A percentile compares a stretch with the other conserved stretches of the same genome.
Evolutionary conservation across 2,797 vertebrate species (phyloP).

Genomic region (Mionectes olivaceus): DNA sequence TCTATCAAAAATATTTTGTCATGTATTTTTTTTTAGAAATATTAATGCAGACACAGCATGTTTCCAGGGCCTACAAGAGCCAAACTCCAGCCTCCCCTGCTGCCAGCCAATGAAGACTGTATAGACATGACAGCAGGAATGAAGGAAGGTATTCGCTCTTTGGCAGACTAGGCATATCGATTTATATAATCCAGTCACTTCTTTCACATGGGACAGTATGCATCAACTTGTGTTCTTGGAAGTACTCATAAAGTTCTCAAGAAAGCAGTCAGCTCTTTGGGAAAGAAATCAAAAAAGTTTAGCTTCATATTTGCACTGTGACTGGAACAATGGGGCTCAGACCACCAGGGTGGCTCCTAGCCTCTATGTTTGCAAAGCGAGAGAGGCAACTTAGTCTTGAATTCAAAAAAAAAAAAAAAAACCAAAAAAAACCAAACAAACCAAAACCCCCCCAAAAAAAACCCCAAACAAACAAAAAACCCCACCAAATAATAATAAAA

Average conservation of each 20-base stretch:
- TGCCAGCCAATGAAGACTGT: neutral
- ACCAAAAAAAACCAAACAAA: neutral
- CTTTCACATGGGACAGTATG: constrained; percentile 54
- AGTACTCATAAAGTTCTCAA: constrained; percentile 41
- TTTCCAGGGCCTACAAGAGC: neutral
- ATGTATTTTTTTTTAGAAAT: constrained; percentile 6
- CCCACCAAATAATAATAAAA: too few relatives aligned
- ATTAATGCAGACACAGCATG: neutral
- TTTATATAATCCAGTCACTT: constrained; percentile 48
- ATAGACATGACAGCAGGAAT: constrained; percentile 38
- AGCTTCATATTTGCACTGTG: neutral
- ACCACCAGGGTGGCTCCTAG: neutral
- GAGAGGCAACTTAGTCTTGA: neutral
- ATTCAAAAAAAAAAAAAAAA: neutral
- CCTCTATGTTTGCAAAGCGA: neutral
- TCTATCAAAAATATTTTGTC: neutral
- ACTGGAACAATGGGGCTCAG: neutral
- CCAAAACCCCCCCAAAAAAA: too few relatives aligned
- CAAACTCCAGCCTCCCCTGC: constrained; percentile 1
- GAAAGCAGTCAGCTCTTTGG: constrained; percentile 22
- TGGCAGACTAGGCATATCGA: constrained; percentile 25
- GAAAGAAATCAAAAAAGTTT: neutral
- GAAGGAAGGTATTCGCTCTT: neutral
- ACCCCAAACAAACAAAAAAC: too few relatives aligned
- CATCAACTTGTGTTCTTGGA: constrained; percentile 54